Base-by-base conservation (phyloP, 2,888 invertebrate genomes). In the Stenotaenia linearis region DNA sequence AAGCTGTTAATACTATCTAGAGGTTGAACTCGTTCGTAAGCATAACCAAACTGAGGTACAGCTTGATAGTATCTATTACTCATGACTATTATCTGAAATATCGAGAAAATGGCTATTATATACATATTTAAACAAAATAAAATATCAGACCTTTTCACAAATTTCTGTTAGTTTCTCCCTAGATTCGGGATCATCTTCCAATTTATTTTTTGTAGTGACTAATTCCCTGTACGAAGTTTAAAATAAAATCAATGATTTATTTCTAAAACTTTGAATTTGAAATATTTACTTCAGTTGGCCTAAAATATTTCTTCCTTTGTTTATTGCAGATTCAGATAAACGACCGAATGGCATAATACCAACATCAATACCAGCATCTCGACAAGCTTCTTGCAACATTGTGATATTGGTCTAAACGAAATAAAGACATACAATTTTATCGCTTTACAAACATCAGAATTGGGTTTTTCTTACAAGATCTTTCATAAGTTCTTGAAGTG, bases 41-140 rank as follows among this genome's bases (percentile, higher is more conserved):
- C 85, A 82, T 84, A 88, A 15, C 88, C 88, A 40, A 85, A 84
- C 15, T 88, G 87, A 21, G 89, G 89, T 40, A 89, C 84, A 40
- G 87, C 82, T 77, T 86, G 84, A 83, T 87, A 88, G 83, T 88
- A 89, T 80, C 88, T 86, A 83, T 87, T 88, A 76, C 87, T 87
- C 75, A 88, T 83, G 45, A 86, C 84, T 10, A 85, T 84, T 80
- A 88, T 85, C 84, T 86, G 61, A 5, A 82, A 80, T 18, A 75
- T 9, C 61, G 78, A 61, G 25, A 12, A 15, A 21, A 78, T 0
- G 25, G 37, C 15, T 40, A 21, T 28, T 30, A 45, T 18, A 9
- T 15, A 12, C 37, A 9, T 12, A 37, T 56, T 56, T 7, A 56
- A 25, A 61, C 12, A 61, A 61, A 15, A 6, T 25, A 15, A 7